These are phyloP conservation scores for Prietella phreatophila DNA, from an alignment of 2,113 vertebrate genomes.

Conservation along the genomic window DNA sequence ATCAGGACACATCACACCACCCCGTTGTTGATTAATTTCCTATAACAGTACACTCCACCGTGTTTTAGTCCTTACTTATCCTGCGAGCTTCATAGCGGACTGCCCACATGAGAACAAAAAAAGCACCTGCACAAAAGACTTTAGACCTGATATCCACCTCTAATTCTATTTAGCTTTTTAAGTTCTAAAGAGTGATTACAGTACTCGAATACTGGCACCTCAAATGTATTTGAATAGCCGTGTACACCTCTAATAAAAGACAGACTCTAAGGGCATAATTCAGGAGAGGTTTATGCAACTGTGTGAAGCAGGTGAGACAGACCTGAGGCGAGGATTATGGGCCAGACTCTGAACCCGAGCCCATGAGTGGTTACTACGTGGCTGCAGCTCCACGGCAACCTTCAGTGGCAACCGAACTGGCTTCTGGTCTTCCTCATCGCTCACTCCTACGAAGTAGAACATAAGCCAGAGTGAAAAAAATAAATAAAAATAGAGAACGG, in stretches of 20 bases:
- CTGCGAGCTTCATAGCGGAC: background rate
- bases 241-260: background rate
- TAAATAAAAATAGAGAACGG: conserved; percentile 22
- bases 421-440: conserved; percentile 98
- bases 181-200: background rate
- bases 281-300: background rate
- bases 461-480: background rate
- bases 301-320: conserved; percentile 26
- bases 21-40: background rate
- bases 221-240: background rate
- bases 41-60: background rate
- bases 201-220: background rate
- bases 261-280: background rate
- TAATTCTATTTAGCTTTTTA: background rate
- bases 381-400: conserved; percentile 91
- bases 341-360: conserved; percentile 93
- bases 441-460: conserved; percentile 75
- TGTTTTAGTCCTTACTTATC: background rate
- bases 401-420: conserved; percentile 92
- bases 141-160: background rate
- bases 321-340: conserved; percentile 98
- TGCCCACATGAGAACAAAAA: background rate
- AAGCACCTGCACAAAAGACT: background rate
- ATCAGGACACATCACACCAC: background rate
- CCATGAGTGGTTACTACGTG: conserved; percentile 93